A percentile compares a stretch with the other conserved stretches of the same genome.
Evolutionary conservation across 2,113 vertebrate genomes (phyloP).

Genomic region (Heptranchias perlo): DNA sequence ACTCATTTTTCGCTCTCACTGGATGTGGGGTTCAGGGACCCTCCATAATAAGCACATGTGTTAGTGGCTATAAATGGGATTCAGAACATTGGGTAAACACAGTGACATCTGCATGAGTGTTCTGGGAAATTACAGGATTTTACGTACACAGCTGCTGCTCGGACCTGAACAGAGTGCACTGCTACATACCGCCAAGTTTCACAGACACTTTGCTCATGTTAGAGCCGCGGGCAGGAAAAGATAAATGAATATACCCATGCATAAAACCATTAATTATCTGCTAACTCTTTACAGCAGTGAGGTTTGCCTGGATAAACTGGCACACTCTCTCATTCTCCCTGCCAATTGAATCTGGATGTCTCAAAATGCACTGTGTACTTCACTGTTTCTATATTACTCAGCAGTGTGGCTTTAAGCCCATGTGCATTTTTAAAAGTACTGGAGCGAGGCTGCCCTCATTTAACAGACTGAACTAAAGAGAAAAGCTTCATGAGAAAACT

Average conservation of each 20-base stretch:
- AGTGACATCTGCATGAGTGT: neutral
- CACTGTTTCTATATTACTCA: neutral
- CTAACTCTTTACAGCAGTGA: neutral
- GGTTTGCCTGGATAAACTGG: neutral
- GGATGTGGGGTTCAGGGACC: neutral
- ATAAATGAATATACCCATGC: neutral
- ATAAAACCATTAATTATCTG: neutral
- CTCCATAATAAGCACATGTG: neutral
- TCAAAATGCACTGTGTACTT: constrained; percentile 6
- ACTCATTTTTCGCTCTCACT: neutral
- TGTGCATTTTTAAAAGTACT: neutral
- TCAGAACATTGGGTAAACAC: neutral
- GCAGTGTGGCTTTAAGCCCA: constrained; percentile 12
- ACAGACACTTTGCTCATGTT: neutral
- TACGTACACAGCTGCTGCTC: neutral
- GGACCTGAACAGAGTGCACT: neutral
- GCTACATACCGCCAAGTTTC: neutral
- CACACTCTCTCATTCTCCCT: neutral
- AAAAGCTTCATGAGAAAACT: neutral
- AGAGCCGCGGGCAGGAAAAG: neutral
- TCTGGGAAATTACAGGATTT: neutral
- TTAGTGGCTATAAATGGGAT: neutral
- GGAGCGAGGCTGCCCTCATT: neutral
- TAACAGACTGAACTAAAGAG: neutral
- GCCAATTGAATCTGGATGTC: constrained; percentile 8